A percentile compares a stretch with the other conserved stretches of the same genome.
Conservation (phyloP, 1,140 invertebrate genomes). For the Calephelis nemesis region DNA sequence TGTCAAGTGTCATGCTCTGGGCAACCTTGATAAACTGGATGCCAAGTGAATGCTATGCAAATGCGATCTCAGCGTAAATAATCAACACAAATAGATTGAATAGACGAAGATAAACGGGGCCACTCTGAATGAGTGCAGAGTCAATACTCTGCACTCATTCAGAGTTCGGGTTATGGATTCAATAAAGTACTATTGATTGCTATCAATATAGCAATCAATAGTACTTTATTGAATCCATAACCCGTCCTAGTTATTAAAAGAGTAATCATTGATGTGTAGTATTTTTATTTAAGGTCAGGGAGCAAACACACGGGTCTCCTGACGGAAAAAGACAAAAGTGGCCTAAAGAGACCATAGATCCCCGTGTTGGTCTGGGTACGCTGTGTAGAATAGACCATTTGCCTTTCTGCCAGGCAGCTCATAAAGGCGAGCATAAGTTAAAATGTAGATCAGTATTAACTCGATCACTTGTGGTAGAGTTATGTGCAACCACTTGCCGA, state of each 20-base stretch:
- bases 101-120: slow-evolving; percentile 35
- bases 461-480: no score
- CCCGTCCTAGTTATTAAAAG: slow-evolving; percentile 4
- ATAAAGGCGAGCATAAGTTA: no score
- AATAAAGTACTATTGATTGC: slow-evolving; percentile 38
- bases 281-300: no score
- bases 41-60: slow-evolving; percentile 35
- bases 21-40: slow-evolving; percentile 30
- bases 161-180: slow-evolving; percentile 1
- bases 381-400: no score
- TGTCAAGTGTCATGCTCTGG: slow-evolving; percentile 21
- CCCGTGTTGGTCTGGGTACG: no score
- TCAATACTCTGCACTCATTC: no score
- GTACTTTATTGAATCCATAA: slow-evolving; percentile 27
- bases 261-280: not conserved
- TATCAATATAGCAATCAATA: slow-evolving; percentile 41
- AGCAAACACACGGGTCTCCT: no score
- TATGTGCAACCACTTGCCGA: no score
- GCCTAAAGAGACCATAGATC: no score
- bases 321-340: no score
- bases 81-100: slow-evolving; percentile 32
- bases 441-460: no score
- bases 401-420: no score
- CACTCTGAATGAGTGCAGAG: slow-evolving; percentile 34
- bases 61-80: slow-evolving; percentile 37